Conservation (phyloP, 2,888 invertebrate genomes). For the Agrilus mali region DNA sequence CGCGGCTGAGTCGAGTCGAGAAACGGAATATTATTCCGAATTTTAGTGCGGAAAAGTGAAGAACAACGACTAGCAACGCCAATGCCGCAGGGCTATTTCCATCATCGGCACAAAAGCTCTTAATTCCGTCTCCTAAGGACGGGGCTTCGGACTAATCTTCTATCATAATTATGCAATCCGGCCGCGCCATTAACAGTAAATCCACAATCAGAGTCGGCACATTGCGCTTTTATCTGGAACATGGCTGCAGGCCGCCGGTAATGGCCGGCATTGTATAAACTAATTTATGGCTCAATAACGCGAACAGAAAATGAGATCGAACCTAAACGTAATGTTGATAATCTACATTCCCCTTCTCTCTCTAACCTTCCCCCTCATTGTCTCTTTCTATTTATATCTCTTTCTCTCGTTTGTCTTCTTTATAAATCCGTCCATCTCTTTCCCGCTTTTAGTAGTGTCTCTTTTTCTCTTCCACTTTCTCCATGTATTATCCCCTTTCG, state of each 20-base stretch:
- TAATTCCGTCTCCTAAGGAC: too few relatives aligned
- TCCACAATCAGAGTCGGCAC: slow-evolving; percentile 22
- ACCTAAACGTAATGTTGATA: slow-evolving; percentile 28
- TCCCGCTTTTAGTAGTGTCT: too few relatives aligned
- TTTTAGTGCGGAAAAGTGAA: too few relatives aligned
- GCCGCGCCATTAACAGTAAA: slow-evolving; percentile 14
- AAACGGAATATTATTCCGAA: too few relatives aligned
- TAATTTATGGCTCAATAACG: slow-evolving; percentile 32
- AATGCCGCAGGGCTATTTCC: too few relatives aligned
- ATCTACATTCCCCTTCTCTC: slow-evolving; percentile 25
- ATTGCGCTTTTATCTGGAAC: slow-evolving; percentile 26
- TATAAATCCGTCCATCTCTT: too few relatives aligned
- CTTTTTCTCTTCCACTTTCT: too few relatives aligned
- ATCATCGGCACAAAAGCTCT: too few relatives aligned
- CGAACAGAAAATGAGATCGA: slow-evolving; percentile 26
- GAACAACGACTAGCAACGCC: too few relatives aligned
- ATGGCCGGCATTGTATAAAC: slow-evolving; percentile 29
- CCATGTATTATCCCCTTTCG: too few relatives aligned
- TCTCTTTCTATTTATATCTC: not conserved
- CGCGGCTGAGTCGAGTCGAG: too few relatives aligned
- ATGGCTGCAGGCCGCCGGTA: slow-evolving; percentile 23
- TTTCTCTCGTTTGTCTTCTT: not conserved
- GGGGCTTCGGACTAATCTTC: too few relatives aligned
- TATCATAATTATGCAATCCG: slow-evolving; percentile 19
- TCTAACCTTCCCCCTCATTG: not conserved